Base-by-base conservation (phyloP, 2,113 vertebrate species). In the Caretta caretta region DNA sequence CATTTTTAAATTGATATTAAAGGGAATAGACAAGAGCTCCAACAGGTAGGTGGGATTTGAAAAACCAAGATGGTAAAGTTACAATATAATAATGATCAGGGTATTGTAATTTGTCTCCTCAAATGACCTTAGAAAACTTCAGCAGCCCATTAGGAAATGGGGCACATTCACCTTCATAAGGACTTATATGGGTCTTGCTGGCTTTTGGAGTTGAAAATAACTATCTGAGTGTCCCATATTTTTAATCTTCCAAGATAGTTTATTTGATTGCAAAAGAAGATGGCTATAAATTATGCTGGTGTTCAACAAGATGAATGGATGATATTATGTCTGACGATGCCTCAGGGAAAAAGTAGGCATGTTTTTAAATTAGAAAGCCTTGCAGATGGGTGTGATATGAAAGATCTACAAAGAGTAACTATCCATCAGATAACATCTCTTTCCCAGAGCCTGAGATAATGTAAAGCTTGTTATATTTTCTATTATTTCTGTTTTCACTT, bases 131-230 rank as follows among this genome's bases (percentile, higher is more conserved):
- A 59, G 54, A 65, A 90, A 54, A 53, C 53, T 83, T 89, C 38
- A 76, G 31, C 10, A 85, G 49, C 49, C 6, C 3, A 80, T 35
- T 65, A 85, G 20, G 80, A 91, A 95, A 87, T 51, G 20, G 4
- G 42, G 16, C 6, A 1, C 4, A 1, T 59, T 76, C 27, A 84
- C 9, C 10, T 86, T 80, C 79, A 7, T 48, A 88, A 84, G 80
- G 79, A 57, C 5, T 82, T 82, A n/a, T 6, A 50, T 75, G 19
- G 19, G 25, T 59, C 12, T 42, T 12, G n/a, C 54, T 84, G 57
- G 12, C 27, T 86, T 86, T 86, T 94, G 78, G 75, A 80, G 51
- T 91, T 89, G 42, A 59, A 91, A 93, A 80, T 89, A 49, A 29
- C 17, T 11, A 8, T 80, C 11, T 24, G 42, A 50, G 48, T 79